Evolutionary conservation across 2,888 invertebrate species (phyloP), one percentile per base, ranked within the genome.

Genomic region (Drosophila nr. perissopoda): DNA sequence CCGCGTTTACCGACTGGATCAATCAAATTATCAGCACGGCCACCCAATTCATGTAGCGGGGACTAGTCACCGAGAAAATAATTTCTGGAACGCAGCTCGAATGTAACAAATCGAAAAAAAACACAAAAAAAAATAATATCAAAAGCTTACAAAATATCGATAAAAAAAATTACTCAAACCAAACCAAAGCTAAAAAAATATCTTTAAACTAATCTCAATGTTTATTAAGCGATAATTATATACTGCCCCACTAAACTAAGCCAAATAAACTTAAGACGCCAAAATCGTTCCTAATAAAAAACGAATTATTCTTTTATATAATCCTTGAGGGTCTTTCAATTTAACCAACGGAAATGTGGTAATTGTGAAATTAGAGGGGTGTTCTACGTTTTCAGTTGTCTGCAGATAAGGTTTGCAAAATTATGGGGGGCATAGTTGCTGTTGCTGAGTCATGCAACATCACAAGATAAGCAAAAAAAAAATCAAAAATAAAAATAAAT

Each of bases 1-100:
- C 94, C 0, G 92, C 93, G 4, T 94, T 93, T 80, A 79, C 93
- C 31, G 85, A 93, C 51, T 94, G 94, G 94, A 86, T 93, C 29
- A 74, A 90, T 38, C 82, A 91, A 58, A 73, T 91, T n/a, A 91
- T 92, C 34, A 77, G 60, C 49, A 69, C 90, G 25, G 80, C 87
- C 36, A 91, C 91, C 1, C 82, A 83, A 34, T 65, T 89, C 40
- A 85, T 89, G 62, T 91, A 85, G 42, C 8, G 31, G 36, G 45
- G 52, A 29, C 34, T 45, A 42, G 33, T n/a, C 21, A 34, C 27
- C 21, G 52, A 69, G 34, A 68, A 18, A 78, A 45, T 16, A 76
- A 53, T 53, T 45, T 42, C 42, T 52, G n/a, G 25, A 57, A 60
- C 70, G 63, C 53, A 76, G 65, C 86, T 87, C 86, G 88, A 87